A percentile compares a stretch with the other conserved stretches of the same genome.
These are phyloP conservation scores for Hemitrygon akajei DNA, from an alignment of 2,797 vertebrate species.

Conservation along the genomic window DNA sequence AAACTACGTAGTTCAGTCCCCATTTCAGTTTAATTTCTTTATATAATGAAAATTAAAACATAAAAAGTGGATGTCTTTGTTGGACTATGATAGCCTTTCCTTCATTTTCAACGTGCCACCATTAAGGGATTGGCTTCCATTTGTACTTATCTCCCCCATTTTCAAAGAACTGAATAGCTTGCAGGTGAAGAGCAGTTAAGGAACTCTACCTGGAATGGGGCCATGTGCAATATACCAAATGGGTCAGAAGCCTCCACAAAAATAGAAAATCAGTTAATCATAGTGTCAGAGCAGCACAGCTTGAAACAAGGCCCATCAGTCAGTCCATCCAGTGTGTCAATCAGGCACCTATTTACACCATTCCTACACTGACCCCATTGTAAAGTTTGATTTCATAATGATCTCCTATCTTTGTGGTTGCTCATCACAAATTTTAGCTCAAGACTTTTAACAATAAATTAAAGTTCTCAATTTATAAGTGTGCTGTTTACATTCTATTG, in stretches of 20 bases:
- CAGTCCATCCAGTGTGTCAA: too few species aligned
- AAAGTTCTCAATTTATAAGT: neutral
- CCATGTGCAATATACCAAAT: too few species aligned
- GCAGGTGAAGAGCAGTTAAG: neutral
- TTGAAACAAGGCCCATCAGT: too few species aligned
- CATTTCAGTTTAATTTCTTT: neutral
- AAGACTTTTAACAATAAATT: neutral
- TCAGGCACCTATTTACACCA: too few species aligned
- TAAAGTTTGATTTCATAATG: neutral
- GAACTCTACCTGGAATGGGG: neutral
- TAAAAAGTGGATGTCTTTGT: neutral
- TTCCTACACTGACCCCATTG: too few species aligned
- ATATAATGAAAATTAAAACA: neutral
- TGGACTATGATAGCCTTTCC: neutral
- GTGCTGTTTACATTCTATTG: neutral
- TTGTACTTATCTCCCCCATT: neutral
- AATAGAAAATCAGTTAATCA: too few species aligned
- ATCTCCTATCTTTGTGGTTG: neutral
- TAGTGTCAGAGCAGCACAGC: too few species aligned
- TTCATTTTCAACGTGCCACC: neutral
- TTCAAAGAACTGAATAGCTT: neutral
- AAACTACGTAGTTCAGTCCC: neutral
- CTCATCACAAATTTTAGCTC: neutral
- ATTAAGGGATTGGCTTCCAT: neutral
- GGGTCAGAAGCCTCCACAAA: neutral